These are phyloP conservation scores for Phenganax marumi DNA, from an alignment of 92 coral and sea anemone species.

Conservation along the genomic window DNA sequence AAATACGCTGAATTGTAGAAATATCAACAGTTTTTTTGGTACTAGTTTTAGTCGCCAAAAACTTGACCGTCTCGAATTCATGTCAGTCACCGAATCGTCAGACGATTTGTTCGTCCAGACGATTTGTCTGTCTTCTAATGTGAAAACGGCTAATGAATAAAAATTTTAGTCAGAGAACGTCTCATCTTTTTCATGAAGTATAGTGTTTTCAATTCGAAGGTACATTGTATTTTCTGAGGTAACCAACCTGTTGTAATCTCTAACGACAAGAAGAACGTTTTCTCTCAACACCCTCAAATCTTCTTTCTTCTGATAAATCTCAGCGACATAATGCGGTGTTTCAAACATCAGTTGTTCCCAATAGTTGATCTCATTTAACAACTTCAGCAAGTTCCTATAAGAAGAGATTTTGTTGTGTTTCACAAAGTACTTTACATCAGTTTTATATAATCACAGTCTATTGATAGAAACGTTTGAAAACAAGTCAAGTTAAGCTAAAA, in stretches of 20 bases:
- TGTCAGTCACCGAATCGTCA: no score
- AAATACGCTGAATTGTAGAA: no score
- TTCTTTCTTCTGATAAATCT: constrained; percentile 92
- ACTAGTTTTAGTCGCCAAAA: no score
- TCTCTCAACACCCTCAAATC: constrained; percentile 88
- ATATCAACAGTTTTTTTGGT: no score
- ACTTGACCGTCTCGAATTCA: no score
- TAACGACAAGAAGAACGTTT: constrained; percentile 95
- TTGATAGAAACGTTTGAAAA: neutral
- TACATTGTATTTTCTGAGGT: neutral
- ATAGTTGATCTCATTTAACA: constrained; percentile 91
- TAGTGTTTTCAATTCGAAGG: no score
- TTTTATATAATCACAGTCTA: neutral
- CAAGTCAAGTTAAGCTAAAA: neutral
- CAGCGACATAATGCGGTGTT: constrained; percentile 98
- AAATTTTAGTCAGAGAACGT: no score
- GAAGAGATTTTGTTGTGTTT: neutral
- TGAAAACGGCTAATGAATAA: no score
- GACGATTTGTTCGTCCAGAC: no score
- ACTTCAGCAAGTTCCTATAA: constrained; percentile 70
- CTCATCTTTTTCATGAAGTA: no score
- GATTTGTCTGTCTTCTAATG: no score
- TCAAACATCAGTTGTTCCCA: constrained; percentile 99
- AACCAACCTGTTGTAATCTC: constrained; percentile 88
- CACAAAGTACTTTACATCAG: neutral